Base-by-base conservation (phyloP, 1,140 invertebrate genomes). In the Apis cerana region DNA sequence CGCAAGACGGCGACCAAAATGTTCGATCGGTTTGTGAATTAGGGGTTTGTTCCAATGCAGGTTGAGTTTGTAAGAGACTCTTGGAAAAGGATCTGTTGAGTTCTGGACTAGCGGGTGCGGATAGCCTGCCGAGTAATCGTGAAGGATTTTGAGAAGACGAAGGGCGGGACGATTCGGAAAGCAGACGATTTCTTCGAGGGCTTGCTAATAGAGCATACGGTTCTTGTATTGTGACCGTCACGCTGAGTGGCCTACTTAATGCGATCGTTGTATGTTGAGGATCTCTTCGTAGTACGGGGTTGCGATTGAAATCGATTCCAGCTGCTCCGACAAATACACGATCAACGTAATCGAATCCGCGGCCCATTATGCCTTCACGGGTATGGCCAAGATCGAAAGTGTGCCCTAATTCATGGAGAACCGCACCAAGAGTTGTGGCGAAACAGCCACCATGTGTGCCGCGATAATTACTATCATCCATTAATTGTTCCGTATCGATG, bases 371-470 rank as follows among this genome's bases (percentile, higher is more conserved):
- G 12, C 98, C 98, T 85, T 97, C 96, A 85, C 96, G 95, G 1
- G 98, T 97, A 92, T 99, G 98, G 0, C 98, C 98, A 58, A 99
- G 95, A 94, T 99, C 98, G 93, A 99, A 98, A 2, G 97, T 98
- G 92, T 99, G 98, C 19, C 98, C 98, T 65, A 99, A 93, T 95
- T 99, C 98, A 94, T 99, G 98, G 52, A 98, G 96, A 12, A 98
- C 97, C n/a, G 98, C 97, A 9, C 98, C 98, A 54, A 99, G 93
- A 23, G 97, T 98, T 17, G 98, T 99, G 8, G 98, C 97, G 94
- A 97, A 98, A 90, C 98, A 98, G 48, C 97, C 97, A 75, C 98
- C 98, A 87, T 96, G 95, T 1, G 97, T 98, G 15, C 97, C 96
- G 74, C 97, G 96, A 91, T 97, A 98, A 85, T 97, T 97, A 92